A percentile compares a stretch with the other conserved stretches of the same genome.
phyloP scores from a whole-genome alignment of 2,797 vertebrate genomes.

The Muscicapa striata region DNA sequence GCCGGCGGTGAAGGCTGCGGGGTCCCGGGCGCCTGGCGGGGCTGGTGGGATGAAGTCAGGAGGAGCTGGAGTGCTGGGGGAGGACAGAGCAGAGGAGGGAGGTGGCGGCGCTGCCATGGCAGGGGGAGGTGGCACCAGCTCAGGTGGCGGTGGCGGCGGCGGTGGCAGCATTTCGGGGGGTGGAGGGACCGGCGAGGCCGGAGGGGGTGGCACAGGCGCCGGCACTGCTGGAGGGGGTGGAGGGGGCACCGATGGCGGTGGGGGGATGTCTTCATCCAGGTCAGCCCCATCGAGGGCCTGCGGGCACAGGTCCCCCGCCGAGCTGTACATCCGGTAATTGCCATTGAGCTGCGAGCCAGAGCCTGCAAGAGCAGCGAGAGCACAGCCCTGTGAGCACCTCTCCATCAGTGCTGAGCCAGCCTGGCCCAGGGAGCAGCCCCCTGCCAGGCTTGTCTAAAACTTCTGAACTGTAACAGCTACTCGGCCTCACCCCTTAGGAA shows the following conservation, averaged over 20 bases:
- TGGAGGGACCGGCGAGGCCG: background rate
- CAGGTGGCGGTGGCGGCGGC: background rate
- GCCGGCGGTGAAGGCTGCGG: background rate
- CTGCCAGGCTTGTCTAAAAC: background rate
- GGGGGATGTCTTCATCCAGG: conserved; percentile 75
- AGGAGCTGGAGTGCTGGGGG: conserved; percentile 66
- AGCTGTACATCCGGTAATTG: conserved; percentile 75
- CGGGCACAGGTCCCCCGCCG: conserved; percentile 75
- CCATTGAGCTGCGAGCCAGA: conserved; percentile 73
- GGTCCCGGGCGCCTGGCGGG: background rate
- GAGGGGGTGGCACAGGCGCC: background rate
- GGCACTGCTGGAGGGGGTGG: background rate
- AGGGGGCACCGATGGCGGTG: conserved; percentile 56
- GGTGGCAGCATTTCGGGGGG: background rate
- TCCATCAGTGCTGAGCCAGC: fast-evolving
- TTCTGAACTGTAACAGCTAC: background rate
- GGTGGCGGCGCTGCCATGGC: background rate
- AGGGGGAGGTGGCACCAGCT: conserved; percentile 52
- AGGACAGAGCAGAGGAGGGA: conserved; percentile 27
- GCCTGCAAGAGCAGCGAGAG: conserved; percentile 46
- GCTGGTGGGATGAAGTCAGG: conserved; percentile 60
- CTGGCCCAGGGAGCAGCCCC: background rate
- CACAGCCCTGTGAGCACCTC: background rate
- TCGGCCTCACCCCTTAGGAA: background rate
- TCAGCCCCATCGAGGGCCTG: conserved; percentile 38